Percentiles rank a stretch among this genome's conserved stretches.
These are phyloP conservation scores for Pseudochirops cupreus DNA, from an alignment of 2,797 vertebrate species.

Conservation along the genomic window DNA sequence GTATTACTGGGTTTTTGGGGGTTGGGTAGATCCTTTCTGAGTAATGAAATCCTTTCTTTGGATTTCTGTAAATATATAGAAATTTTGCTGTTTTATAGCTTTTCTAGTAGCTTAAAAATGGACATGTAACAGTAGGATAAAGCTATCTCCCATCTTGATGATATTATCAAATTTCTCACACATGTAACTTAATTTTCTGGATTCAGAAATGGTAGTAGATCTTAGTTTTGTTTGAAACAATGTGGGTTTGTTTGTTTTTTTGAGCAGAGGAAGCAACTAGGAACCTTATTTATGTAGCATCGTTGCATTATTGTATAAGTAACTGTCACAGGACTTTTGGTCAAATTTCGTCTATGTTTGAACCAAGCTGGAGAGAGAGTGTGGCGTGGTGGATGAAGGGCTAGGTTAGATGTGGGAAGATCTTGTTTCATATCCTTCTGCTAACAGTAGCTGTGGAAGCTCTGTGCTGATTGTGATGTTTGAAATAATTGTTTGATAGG, in stretches of 20 bases:
- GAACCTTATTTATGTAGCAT: not conserved
- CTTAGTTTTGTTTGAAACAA: not conserved
- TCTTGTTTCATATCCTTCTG: not conserved
- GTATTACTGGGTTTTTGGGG: not conserved
- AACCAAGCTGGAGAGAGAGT: not conserved
- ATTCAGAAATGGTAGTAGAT: constrained; percentile 13
- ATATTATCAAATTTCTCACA: not conserved
- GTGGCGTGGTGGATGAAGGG: not conserved
- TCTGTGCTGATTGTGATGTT: not conserved
- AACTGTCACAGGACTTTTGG: not conserved
- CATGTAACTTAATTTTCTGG: constrained; percentile 19
- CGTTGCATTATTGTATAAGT: constrained; percentile 13
- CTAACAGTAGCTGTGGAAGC: not conserved
- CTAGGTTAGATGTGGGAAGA: not conserved
- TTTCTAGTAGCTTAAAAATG: not conserved
- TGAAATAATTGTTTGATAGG: not conserved
- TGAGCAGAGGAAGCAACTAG: not conserved
- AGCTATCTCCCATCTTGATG: not conserved
- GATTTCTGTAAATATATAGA: too few species aligned
- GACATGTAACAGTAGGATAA: not conserved
- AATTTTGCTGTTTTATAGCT: not conserved
- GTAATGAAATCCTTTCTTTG: not conserved
- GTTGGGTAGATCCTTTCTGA: not conserved
- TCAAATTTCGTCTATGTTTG: constrained; percentile 32
- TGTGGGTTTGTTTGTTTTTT: not conserved